Base-by-base conservation (phyloP, 2,888 invertebrate species). In the Tillus elongatus region DNA sequence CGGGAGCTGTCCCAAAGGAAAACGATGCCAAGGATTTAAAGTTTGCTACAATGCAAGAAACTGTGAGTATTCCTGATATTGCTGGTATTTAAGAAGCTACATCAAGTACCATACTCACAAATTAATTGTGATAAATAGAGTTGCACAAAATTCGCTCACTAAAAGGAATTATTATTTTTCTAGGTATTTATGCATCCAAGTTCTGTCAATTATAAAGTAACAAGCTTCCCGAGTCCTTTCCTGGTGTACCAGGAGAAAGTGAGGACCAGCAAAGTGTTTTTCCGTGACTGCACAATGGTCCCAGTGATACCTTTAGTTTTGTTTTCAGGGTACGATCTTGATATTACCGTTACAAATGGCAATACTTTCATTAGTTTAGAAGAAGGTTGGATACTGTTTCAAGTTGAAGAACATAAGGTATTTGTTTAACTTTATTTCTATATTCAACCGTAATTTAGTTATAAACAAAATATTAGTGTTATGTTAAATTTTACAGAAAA, bases 191-290 rank as follows among this genome's bases (percentile, higher is more conserved):
- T 87, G 2, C 87, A 87, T 63, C 86, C 86, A 0, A 82, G 84
- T 1, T 86, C 86, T 0, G 75, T 86, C 0, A 84, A 84, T 58
- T 76, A 78, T 2, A 68, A 65, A 4, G 67, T 77, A 0, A 74
- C 74, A 0, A 68, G 75, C 53, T 88, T 77, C 56, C 66, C 74
- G 4, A 82, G 84, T 53, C 85, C 87, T 0, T 88, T 82, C 55
- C 60, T 88, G 28, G 81, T 86, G 13, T 88, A 79, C 54, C 86
- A 87, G 57, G 88, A 88, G 59, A 88, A 88, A 61, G 77, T 87
- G 12, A 82, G 82, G 57, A 88, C 88, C 0, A 80, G 79, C 2
- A 72, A 77, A 51, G 79, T 88, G 16, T 88, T 80, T 54, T 82
- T 88, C 13, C 69, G 84, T 27, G 86, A 87, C 54, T 81, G 84